A percentile compares a stretch with the other conserved stretches of the same genome.
These are phyloP conservation scores for Chymomyza costata DNA, from an alignment of 1,140 invertebrate species.

Conservation along the genomic window DNA sequence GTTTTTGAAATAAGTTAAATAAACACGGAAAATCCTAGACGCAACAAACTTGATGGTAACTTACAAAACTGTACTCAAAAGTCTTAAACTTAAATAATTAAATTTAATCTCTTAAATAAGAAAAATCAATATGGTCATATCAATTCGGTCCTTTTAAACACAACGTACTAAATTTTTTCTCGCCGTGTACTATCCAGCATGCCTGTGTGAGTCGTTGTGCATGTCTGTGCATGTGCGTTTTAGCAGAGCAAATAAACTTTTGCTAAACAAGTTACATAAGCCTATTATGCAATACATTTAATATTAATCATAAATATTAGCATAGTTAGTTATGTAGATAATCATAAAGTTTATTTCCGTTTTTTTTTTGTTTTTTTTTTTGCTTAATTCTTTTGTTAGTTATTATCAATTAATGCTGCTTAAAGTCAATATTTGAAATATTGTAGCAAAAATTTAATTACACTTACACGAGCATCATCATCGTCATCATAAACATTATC, in stretches of 20 bases:
- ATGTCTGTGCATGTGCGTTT: constrained; percentile 17
- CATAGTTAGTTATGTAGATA: constrained; percentile 40
- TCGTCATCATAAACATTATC: background rate
- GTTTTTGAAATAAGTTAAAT: no score
- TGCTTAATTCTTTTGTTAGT: no score
- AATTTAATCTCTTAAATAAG: no score
- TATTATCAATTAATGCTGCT: constrained; percentile 52
- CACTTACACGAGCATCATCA: constrained; percentile 18
- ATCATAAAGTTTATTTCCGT: constrained; percentile 50
- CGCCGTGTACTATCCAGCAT: constrained; percentile 10
- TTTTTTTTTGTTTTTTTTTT: no score
- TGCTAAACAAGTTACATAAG: constrained; percentile 45
- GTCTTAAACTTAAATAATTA: no score
- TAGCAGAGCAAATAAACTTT: constrained; percentile 37
- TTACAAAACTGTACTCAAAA: no score
- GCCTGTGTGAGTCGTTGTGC: background rate
- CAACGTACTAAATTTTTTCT: no score
- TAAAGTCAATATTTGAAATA: constrained; percentile 64
- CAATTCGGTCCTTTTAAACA: no score
- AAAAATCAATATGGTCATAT: no score
- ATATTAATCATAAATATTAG: constrained; percentile 46
- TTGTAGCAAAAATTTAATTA: constrained; percentile 55
- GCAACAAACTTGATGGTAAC: no score
- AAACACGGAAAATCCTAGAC: no score
- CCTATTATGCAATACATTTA: constrained; percentile 43